Base-by-base conservation (phyloP, 2,797 vertebrate species). In the Pseudochirops corinnae region DNA sequence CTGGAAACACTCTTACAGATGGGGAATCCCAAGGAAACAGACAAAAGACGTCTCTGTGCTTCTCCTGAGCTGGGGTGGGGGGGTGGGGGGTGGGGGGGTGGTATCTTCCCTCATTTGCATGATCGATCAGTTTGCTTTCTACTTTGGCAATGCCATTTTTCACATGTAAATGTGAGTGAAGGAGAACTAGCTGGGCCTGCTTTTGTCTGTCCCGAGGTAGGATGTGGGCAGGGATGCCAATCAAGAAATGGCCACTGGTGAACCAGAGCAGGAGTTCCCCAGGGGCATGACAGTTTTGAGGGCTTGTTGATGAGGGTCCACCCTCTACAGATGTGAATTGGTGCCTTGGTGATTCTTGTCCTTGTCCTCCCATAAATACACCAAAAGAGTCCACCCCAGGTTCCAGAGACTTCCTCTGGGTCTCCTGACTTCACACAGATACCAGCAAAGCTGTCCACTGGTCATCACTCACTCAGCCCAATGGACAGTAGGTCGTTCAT, bases 31-130 rank as follows among this genome's bases (percentile, higher is more conserved):
- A 98, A 98, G 98, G 97, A 98, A 98, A 98, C 93, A 98, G 98
- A 98, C 94, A 98, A 98, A 98, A 98, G 98, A 97, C 97, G 97
- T 97, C 97, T 98, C 97, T 98, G 95, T 97, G 98, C 98, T 97
- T 93, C 96, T 97, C 82, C 95, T 97, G 97, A 98, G 97, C 96
- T 98, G 97, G 96, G 96, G 98, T 95, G 97, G 98, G 98, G 97
- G 46, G 46, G n/a, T n/a, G n/a, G n/a, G 97, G 96, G 96, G 98
- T 95, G 97, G 98, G 98, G 97, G 46, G 46, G n/a, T n/a, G n/a
- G n/a, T n/a, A n/a, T 97, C 98, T 98, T 97, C 97, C 96, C 98
- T 98, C 98, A 96, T 98, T 98, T 98, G 93, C 96, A 93, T 97
- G 98, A 98, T 98, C 97, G 98, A 98, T 98, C 97, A 98, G 97